Evolutionary conservation across 2,797 vertebrate species (phyloP).

Genomic region (Protonibea diacanthus): DNA sequence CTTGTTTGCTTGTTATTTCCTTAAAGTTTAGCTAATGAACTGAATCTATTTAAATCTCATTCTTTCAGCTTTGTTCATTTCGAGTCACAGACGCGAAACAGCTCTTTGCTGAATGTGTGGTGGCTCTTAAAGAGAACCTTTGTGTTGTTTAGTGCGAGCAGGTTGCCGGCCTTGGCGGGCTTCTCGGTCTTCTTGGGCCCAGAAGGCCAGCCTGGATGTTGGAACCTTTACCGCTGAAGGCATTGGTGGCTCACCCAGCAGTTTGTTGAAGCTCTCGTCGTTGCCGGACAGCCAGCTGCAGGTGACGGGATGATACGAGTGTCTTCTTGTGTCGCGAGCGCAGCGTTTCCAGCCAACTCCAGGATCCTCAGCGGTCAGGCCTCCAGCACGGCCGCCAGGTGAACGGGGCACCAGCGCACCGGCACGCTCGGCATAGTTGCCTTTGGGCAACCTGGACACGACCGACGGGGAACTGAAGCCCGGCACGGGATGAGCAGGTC

Average conservation of each 20-base stretch:
- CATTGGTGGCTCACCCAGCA: conserved; percentile 16
- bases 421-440: background rate
- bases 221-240: conserved; percentile 41
- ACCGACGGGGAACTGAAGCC: conserved; percentile 8
- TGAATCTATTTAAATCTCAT: too few relatives aligned
- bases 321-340: conserved; percentile 27
- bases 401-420: conserved; percentile 14
- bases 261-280: conserved; percentile 24
- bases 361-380: conserved; percentile 26
- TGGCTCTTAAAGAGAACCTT: too few relatives aligned
- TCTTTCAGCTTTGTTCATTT: too few relatives aligned
- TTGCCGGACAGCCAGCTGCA: conserved; percentile 47
- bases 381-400: conserved; percentile 17
- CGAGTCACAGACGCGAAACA: too few relatives aligned
- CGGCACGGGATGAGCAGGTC: conserved; percentile 11
- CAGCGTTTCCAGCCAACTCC: conserved; percentile 13
- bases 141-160: too few relatives aligned
- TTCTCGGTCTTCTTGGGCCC: too few relatives aligned
- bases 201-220: background rate
- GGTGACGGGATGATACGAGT: conserved; percentile 19
- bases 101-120: too few relatives aligned
- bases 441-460: background rate
- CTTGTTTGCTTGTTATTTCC: too few relatives aligned
- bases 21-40: too few relatives aligned
- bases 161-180: too few relatives aligned